Percentiles rank a stretch among this genome's conserved stretches.
These are phyloP conservation scores for Antigone vipio DNA, from an alignment of 2,113 vertebrate species.

Conservation along the genomic window DNA sequence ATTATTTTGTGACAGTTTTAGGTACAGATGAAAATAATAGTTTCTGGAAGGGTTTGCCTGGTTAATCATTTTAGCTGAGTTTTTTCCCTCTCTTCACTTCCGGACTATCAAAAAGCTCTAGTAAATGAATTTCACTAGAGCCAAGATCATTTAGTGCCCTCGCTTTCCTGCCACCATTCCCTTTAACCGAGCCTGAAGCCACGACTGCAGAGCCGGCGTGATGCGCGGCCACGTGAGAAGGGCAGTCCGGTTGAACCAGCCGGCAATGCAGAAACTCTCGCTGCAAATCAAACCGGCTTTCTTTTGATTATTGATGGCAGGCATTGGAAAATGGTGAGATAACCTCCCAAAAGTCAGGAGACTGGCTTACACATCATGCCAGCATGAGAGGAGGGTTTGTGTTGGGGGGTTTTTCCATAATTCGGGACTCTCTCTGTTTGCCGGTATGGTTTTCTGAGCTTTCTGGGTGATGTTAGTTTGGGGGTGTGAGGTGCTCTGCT, in stretches of 20 bases:
- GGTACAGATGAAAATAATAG: background rate
- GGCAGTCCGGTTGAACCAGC: background rate
- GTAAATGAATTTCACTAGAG: background rate
- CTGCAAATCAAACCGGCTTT: background rate
- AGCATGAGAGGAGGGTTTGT: background rate
- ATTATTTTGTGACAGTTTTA: constrained; percentile 14
- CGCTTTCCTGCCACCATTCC: background rate
- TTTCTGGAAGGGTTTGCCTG: background rate
- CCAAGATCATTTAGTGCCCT: background rate
- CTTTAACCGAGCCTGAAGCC: background rate
- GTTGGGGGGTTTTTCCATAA: background rate
- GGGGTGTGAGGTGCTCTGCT: background rate
- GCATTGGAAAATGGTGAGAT: background rate
- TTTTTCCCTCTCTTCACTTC: background rate
- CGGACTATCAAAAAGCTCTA: background rate
- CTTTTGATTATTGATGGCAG: background rate
- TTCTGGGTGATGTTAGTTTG: background rate
- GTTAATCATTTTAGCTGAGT: constrained; percentile 21
- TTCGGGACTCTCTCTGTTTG: background rate
- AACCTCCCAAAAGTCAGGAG: background rate
- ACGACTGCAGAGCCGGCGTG: background rate
- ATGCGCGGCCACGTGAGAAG: background rate
- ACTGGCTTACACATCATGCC: background rate
- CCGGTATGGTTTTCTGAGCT: rapidly evolving
- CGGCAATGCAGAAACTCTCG: rapidly evolving